A percentile compares a stretch with the other conserved stretches of the same genome.
phyloP scores from a whole-genome alignment of 2,797 vertebrate species.

The Anableps anableps region DNA sequence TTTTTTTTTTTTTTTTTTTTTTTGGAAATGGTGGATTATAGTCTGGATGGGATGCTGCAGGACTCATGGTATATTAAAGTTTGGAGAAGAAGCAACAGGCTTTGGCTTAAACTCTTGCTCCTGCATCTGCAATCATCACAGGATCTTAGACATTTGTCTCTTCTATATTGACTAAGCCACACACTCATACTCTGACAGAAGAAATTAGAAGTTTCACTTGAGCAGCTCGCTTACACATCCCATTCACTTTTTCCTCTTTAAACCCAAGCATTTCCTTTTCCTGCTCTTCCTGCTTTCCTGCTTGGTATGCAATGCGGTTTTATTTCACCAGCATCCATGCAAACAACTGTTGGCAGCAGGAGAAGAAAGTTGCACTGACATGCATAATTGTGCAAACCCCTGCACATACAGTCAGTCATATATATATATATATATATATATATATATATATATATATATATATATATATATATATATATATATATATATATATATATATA shows the following conservation, averaged over 20 bases:
- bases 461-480: slow-evolving; percentile 13
- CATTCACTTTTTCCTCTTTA: slow-evolving; percentile 68
- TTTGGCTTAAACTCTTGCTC: slow-evolving; percentile 23
- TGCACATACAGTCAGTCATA: slow-evolving; percentile 32
- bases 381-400: slow-evolving; percentile 32
- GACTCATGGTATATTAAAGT: slow-evolving; percentile 7
- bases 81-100: slow-evolving; percentile 64
- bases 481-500: slow-evolving; percentile 66
- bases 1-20: slow-evolving; percentile 11
- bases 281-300: slow-evolving; percentile 18
- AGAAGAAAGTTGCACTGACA: slow-evolving; percentile 58
- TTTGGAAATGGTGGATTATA: not conserved
- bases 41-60: not conserved
- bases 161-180: slow-evolving; percentile 23
- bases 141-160: not conserved
- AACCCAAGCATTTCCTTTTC: slow-evolving; percentile 71
- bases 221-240: slow-evolving; percentile 64
- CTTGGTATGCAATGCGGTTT: slow-evolving; percentile 47
- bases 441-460: too few relatives aligned
- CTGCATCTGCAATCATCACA: slow-evolving; percentile 10
- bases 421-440: too few relatives aligned
- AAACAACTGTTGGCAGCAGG: slow-evolving; percentile 35
- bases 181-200: slow-evolving; percentile 52
- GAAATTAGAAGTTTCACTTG: slow-evolving; percentile 54
- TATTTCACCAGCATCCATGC: slow-evolving; percentile 49